Conservation (phyloP, 1,140 invertebrate species). For the Diachasmimorpha longicaudata region DNA sequence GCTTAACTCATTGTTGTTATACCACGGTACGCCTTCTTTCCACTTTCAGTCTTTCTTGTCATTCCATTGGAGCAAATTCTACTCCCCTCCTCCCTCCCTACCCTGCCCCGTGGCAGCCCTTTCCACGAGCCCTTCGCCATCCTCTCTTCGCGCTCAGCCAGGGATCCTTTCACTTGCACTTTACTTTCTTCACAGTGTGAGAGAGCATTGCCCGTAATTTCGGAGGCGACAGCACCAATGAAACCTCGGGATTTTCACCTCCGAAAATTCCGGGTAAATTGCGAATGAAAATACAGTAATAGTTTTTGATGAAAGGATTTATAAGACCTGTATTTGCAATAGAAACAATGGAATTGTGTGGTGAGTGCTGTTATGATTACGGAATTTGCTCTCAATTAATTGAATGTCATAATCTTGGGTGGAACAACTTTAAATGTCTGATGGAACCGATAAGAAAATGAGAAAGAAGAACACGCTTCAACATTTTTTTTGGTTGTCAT, state of each 20-base stretch:
- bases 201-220: not conserved
- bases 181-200: conserved; percentile 6
- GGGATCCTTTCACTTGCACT: conserved; percentile 24
- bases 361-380: not conserved
- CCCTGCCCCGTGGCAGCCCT: not conserved
- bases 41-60: conserved; percentile 28
- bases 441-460: no score
- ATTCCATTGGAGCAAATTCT: conserved; percentile 29
- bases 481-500: not conserved
- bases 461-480: no score
- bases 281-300: not conserved
- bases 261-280: not conserved
- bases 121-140: conserved; percentile 1
- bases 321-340: not conserved
- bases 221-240: not conserved
- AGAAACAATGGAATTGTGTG: not conserved
- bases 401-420: no score
- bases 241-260: not conserved
- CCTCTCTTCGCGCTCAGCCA: conserved; percentile 14
- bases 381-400: not conserved
- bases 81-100: no score
- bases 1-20: conserved; percentile 26
- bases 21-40: conserved; percentile 10
- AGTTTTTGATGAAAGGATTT: not conserved
- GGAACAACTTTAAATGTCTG: no score